Evolutionary conservation across 1,140 invertebrate species (phyloP), one percentile per base, ranked within the genome.

Genomic region (Scaptomyza pallida): DNA sequence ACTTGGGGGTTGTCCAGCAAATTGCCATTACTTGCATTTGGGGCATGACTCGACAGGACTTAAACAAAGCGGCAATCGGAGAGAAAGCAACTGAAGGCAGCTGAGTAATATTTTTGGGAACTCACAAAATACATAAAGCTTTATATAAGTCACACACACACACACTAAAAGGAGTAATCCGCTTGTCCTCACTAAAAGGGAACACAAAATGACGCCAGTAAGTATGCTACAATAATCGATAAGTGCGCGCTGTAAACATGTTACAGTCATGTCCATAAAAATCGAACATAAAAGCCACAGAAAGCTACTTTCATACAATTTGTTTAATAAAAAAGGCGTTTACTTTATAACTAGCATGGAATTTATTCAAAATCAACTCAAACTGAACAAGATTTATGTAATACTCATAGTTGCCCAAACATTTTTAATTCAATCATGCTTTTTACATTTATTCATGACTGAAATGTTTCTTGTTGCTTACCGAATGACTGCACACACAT

Each of bases 221-320:
- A 86, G 82, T 86, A 88, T 86, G 78, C 82, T 88, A 78, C 82
- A 86, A 82, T 88, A 86, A 86, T 86, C 82, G 67, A 86, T 86
- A 86, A 75, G 52, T 56, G 33, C 64, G 44, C 48, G 26, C 19
- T 33, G 35, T 12, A 41, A 37, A 37, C 33, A 37, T n/a, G 3
- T 1, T n/a, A 37, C 33, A 37, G 12, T n/a, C 33, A 37, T 37
- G 33, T 3, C 33, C 33, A 37, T 1, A 37, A 8, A 12, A 37
- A 4, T 37, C n/a, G 12, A 37, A n/a, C 33, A 35, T 2, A 35
- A 35, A 1, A 10, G n/a, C n/a, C n/a, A n/a, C n/a, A n/a, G n/a
- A n/a, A n/a, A n/a, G n/a, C n/a, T n/a, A n/a, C n/a, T n/a, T n/a
- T n/a, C n/a, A n/a, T n/a, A n/a, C n/a, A n/a, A n/a, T n/a, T n/a